These are phyloP conservation scores for Sphaerophoria rueppellii DNA, from an alignment of 2,888 invertebrate genomes.

Conservation along the genomic window DNA sequence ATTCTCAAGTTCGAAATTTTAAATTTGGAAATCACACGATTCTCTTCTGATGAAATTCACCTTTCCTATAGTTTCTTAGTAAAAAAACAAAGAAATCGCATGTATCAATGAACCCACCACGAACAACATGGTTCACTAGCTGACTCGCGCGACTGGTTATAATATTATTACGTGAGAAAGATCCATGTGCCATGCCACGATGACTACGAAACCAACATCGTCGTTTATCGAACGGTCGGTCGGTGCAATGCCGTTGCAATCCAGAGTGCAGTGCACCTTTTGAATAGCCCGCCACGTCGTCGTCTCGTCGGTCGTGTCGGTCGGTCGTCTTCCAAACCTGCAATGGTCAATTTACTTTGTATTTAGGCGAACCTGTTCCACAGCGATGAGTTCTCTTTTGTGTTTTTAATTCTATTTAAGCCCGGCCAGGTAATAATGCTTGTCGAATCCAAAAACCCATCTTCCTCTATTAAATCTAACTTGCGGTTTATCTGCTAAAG, in stretches of 20 bases:
- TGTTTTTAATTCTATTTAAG: neutral
- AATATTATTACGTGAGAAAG: constrained; percentile 48
- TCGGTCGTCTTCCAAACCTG: neutral
- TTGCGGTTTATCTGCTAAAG: constrained; percentile 69
- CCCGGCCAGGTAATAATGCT: neutral
- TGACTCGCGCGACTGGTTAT: constrained; percentile 42
- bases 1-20: neutral
- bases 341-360: constrained; percentile 38
- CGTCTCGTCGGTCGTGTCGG: neutral
- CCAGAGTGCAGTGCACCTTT: constrained; percentile 41
- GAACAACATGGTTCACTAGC: constrained; percentile 10
- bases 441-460: constrained; percentile 29
- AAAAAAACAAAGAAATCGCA: constrained; percentile 7
- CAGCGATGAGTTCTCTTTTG: constrained; percentile 20
- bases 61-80: neutral
- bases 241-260: neutral
- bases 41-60: constrained; percentile 7
- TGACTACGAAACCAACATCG: neutral
- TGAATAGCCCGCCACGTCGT: constrained; percentile 26
- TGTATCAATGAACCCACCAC: constrained; percentile 37
- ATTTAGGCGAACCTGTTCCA: constrained; percentile 51
- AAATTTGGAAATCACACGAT: neutral
- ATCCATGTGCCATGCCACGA: constrained; percentile 46
- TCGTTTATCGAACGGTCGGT: neutral
- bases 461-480: constrained; percentile 60